phyloP scores from a whole-genome alignment of 2,113 vertebrate genomes.

The Anser cygnoides region DNA sequence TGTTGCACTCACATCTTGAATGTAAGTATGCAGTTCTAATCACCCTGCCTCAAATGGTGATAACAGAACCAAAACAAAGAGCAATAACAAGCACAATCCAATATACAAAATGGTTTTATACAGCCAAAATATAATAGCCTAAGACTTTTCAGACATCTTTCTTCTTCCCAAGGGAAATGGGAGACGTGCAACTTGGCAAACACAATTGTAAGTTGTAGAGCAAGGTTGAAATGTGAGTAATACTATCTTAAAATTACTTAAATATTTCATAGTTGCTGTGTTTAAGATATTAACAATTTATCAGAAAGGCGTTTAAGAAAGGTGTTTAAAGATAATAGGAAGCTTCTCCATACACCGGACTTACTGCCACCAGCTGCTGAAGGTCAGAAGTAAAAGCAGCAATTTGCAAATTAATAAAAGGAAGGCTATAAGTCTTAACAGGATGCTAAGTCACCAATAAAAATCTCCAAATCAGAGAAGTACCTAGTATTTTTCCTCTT shows the following conservation, averaged over 20 bases:
- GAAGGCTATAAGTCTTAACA: background rate
- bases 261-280: background rate
- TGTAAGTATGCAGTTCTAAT: background rate
- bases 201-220: background rate
- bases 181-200: background rate
- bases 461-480: background rate
- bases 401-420: background rate
- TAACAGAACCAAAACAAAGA: background rate
- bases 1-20: background rate
- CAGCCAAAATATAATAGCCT: background rate
- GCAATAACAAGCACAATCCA: background rate
- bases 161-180: background rate
- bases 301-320: background rate
- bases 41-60: background rate
- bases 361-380: background rate
- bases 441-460: background rate
- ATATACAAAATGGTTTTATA: background rate
- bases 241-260: background rate
- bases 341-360: background rate
- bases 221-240: background rate
- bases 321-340: background rate
- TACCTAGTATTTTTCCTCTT: background rate
- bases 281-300: background rate
- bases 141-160: background rate
- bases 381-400: background rate